Evolutionary conservation across 2,113 vertebrate genomes (phyloP).

Genomic region (Cryptoleucopteryx plumbea): DNA sequence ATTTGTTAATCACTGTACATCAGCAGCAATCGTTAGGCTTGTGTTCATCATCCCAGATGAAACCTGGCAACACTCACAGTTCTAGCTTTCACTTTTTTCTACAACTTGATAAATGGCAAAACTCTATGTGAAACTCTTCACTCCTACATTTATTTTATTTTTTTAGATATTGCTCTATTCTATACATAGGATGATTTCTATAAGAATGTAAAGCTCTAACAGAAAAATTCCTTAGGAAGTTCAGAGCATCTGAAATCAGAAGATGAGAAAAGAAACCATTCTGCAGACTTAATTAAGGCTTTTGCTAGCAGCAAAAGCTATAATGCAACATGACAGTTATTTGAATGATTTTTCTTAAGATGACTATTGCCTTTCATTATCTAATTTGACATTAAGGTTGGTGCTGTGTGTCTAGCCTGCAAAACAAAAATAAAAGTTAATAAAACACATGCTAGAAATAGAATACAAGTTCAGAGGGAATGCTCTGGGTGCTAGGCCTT

Average conservation of each 20-base stretch:
- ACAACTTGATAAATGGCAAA: not conserved
- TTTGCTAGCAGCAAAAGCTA: constrained; percentile 38
- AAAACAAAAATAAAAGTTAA: constrained; percentile 69
- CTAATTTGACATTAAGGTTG: constrained; percentile 69
- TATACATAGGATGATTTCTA: not conserved
- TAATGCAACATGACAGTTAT: constrained; percentile 59
- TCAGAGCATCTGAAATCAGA: constrained; percentile 35
- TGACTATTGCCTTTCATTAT: constrained; percentile 64
- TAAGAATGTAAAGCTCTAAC: not conserved
- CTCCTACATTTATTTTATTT: not conserved
- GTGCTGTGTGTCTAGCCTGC: constrained; percentile 57
- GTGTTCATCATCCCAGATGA: not conserved
- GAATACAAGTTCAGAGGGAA: constrained; percentile 45
- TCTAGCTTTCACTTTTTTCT: not conserved
- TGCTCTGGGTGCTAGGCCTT: constrained; percentile 37
- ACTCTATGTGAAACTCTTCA: not conserved
- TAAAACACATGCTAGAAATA: constrained; percentile 65
- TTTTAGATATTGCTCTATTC: not conserved
- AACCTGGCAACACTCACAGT: not conserved
- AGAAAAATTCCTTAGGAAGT: constrained; percentile 27
- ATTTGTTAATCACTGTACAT: not conserved
- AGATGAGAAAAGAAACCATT: constrained; percentile 32
- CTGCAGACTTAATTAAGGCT: constrained; percentile 54
- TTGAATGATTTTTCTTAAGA: constrained; percentile 57
- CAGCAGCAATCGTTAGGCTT: not conserved